A percentile compares a stretch with the other conserved stretches of the same genome.
phyloP scores from a whole-genome alignment of 2,113 vertebrate species.

The Macrotus californicus region DNA sequence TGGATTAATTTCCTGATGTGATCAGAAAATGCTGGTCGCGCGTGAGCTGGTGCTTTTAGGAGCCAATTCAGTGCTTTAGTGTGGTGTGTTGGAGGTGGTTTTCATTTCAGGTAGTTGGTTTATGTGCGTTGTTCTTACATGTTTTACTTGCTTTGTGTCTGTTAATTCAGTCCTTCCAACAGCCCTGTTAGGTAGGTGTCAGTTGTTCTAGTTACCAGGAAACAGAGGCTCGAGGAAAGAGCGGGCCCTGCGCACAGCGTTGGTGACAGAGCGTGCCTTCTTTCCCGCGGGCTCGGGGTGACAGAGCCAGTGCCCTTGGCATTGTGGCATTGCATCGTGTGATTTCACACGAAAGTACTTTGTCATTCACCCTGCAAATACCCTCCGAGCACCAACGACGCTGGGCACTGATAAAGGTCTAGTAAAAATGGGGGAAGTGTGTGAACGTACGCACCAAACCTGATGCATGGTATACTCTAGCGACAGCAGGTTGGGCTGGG shows the following conservation, averaged over 20 bases:
- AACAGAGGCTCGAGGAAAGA: not conserved
- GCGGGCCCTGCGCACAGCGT: no score
- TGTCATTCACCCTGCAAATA: not conserved
- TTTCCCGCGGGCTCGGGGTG: rapidly evolving
- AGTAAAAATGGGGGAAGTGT: not conserved
- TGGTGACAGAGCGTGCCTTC: no score
- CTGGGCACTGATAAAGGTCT: not conserved
- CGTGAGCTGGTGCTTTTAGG: not conserved
- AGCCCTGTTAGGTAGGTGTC: not conserved
- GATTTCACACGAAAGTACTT: not conserved
- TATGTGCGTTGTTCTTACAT: not conserved
- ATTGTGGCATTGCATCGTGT: no score
- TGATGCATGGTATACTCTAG: rapidly evolving
- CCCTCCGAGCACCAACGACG: not conserved
- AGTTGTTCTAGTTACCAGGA: not conserved
- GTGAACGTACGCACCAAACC: not conserved
- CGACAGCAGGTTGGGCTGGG: not conserved
- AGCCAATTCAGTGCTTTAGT: not conserved
- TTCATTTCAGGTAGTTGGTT: not conserved
- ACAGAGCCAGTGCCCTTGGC: not conserved
- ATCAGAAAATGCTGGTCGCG: not conserved
- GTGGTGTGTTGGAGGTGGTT: not conserved
- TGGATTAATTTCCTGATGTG: not conserved
- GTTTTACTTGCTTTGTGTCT: not conserved
- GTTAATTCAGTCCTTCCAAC: not conserved